phyloP scores from a whole-genome alignment of 2,797 vertebrate species.

The Mormyrus proboscirostris region DNA sequence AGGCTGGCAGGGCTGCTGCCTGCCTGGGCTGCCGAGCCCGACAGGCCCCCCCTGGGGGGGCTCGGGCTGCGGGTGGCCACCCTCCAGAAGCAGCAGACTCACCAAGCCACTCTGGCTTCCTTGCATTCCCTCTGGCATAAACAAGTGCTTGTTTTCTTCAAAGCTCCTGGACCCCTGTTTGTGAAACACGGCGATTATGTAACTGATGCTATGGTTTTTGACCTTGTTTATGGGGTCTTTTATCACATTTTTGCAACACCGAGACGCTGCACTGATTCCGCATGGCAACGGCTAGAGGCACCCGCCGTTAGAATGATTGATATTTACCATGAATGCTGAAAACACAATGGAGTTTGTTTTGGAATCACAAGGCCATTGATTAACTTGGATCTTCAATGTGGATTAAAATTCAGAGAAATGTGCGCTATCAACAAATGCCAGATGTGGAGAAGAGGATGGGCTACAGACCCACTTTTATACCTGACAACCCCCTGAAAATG shows the following conservation, averaged over 20 bases:
- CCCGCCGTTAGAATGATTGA: neutral
- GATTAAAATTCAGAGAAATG: slow-evolving; percentile 25
- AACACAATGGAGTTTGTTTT: slow-evolving; percentile 38
- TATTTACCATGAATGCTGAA: slow-evolving; percentile 13
- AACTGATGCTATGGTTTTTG: slow-evolving; percentile 17
- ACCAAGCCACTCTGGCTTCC: slow-evolving; percentile 30
- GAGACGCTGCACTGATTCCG: neutral
- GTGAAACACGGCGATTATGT: slow-evolving; percentile 22
- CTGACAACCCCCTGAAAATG: neutral
- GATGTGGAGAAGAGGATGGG: slow-evolving; percentile 1
- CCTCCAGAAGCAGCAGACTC: slow-evolving; percentile 44
- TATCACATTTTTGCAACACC: slow-evolving; percentile 21
- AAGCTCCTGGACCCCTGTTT: slow-evolving; percentile 13
- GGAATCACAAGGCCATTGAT: slow-evolving; percentile 31
- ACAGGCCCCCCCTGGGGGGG: slow-evolving; percentile 51
- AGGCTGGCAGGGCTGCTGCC: slow-evolving; percentile 45
- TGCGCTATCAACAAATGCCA: slow-evolving; percentile 27
- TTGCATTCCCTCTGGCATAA: slow-evolving; percentile 40
- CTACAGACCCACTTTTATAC: neutral
- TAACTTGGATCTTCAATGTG: slow-evolving; percentile 26
- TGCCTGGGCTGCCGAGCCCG: slow-evolving; percentile 36
- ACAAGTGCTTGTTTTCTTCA: slow-evolving; percentile 43
- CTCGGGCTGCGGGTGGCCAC: slow-evolving; percentile 49
- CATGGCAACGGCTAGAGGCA: neutral
- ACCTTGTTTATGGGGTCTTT: slow-evolving; percentile 18